Evolutionary conservation across 2,888 invertebrate species (phyloP).

Genomic region (Electrophaes corylata): DNA sequence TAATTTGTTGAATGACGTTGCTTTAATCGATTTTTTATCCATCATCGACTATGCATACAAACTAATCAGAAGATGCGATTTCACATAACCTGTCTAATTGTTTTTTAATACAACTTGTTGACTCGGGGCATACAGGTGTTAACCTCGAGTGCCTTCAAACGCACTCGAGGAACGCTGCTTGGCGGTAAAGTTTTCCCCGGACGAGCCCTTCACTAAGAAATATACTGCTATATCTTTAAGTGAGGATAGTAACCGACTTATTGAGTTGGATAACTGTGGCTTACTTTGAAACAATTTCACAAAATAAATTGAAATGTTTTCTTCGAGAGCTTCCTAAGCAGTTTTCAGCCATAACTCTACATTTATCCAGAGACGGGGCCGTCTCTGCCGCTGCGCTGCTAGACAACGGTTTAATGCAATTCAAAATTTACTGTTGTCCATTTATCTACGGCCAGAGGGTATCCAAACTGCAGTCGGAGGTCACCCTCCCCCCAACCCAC

Average conservation of each 20-base stretch:
- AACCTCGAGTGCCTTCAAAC: no score
- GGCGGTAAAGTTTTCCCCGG: no score
- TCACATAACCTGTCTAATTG: no score
- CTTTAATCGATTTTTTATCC: no score
- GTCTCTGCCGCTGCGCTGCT: slow-evolving; percentile 2
- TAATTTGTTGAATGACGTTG: no score
- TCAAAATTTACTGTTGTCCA: slow-evolving; percentile 44
- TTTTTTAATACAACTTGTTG: no score
- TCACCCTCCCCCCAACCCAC: slow-evolving; percentile 10
- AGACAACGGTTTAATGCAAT: slow-evolving; percentile 38
- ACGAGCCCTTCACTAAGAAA: no score
- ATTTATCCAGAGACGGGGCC: slow-evolving; percentile 5
- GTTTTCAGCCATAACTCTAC: slow-evolving; percentile 19
- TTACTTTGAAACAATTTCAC: not conserved
- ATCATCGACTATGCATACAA: no score
- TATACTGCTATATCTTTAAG: no score
- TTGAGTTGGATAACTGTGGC: not conserved
- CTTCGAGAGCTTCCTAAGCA: not conserved
- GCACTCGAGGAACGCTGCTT: no score
- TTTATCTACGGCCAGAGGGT: slow-evolving; percentile 42
- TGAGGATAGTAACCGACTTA: not conserved
- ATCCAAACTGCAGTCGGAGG: slow-evolving; percentile 39
- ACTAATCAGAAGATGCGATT: no score
- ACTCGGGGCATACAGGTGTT: no score
- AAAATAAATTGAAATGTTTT: not conserved